Evolutionary conservation across 2,888 invertebrate species (phyloP).

Genomic region (Drosophila fulvimacula): DNA sequence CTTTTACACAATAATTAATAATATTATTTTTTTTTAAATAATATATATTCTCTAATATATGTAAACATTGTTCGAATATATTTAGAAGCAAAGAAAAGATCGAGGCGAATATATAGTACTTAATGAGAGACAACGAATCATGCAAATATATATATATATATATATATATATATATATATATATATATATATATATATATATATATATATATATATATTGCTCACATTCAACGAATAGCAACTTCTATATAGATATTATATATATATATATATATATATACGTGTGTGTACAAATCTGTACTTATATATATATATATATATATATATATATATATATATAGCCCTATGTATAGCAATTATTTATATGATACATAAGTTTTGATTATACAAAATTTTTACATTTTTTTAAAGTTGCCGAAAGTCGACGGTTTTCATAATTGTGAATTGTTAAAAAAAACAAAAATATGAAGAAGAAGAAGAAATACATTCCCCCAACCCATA

Average conservation of each 20-base stretch:
- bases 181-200: not conserved
- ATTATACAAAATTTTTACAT: slow-evolving; percentile 14
- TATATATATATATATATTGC: slow-evolving; percentile 1
- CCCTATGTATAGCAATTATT: slow-evolving; percentile 50
- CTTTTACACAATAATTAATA: slow-evolving; percentile 27
- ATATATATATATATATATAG: slow-evolving; percentile 33
- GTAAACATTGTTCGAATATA: slow-evolving; percentile 48
- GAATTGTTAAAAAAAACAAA: slow-evolving; percentile 34
- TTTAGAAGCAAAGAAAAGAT: slow-evolving; percentile 8
- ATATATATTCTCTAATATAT: slow-evolving; percentile 6
- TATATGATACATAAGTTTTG: slow-evolving; percentile 39
- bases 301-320: slow-evolving; percentile 44
- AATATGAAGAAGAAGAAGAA: slow-evolving; percentile 19
- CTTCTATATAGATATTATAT: slow-evolving; percentile 1
- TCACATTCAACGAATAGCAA: slow-evolving; percentile 33
- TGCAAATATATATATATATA: not conserved
- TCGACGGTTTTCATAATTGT: slow-evolving; percentile 24
- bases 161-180: slow-evolving; percentile 4
- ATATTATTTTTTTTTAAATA: slow-evolving; percentile 6
- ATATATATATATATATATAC: not conserved
- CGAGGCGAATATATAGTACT: slow-evolving; percentile 31
- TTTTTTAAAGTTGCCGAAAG: slow-evolving; percentile 12
- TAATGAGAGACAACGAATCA: slow-evolving; percentile 47
- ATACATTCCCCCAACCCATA: slow-evolving; percentile 42
- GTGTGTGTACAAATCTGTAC: not conserved